A percentile compares a stretch with the other conserved stretches of the same genome.
Evolutionary conservation across 2,797 vertebrate genomes (phyloP).

Genomic region (Megaceryle alcyon): DNA sequence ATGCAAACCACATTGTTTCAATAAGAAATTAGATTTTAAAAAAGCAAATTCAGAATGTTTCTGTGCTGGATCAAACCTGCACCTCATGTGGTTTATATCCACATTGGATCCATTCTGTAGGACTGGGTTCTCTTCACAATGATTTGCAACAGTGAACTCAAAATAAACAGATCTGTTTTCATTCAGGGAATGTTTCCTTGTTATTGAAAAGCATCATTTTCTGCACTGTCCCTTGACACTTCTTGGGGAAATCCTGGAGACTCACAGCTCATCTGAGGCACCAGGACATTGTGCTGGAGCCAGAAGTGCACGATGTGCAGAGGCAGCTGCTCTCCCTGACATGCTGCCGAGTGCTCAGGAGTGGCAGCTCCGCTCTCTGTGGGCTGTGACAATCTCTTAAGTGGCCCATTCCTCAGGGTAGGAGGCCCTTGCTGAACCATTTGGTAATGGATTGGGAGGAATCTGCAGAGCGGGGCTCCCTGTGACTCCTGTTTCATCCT

Average conservation of each 20-base stretch:
- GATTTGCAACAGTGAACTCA: conserved; percentile 65
- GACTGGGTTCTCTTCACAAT: conserved; percentile 40
- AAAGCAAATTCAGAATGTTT: conserved; percentile 57
- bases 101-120: neutral
- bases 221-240: conserved; percentile 16
- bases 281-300: neutral
- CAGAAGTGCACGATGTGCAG: rapidly evolving
- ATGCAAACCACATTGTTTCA: conserved; percentile 77
- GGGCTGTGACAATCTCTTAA: neutral
- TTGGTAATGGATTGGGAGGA: neutral
- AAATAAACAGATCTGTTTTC: conserved; percentile 72
- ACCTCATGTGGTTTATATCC: conserved; percentile 65
- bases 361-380: rapidly evolving
- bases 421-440: neutral
- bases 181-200: conserved; percentile 65
- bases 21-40: conserved; percentile 62
- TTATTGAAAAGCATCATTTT: conserved; percentile 67
- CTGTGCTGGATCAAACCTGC: conserved; percentile 67
- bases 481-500: neutral
- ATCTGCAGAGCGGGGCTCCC: neutral
- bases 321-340: neutral
- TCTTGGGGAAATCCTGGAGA: conserved; percentile 42
- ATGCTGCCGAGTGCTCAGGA: rapidly evolving
- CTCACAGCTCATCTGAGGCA: neutral
- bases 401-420: neutral